Conservation (phyloP, 2,888 invertebrate genomes). For the Aradus depressus region DNA sequence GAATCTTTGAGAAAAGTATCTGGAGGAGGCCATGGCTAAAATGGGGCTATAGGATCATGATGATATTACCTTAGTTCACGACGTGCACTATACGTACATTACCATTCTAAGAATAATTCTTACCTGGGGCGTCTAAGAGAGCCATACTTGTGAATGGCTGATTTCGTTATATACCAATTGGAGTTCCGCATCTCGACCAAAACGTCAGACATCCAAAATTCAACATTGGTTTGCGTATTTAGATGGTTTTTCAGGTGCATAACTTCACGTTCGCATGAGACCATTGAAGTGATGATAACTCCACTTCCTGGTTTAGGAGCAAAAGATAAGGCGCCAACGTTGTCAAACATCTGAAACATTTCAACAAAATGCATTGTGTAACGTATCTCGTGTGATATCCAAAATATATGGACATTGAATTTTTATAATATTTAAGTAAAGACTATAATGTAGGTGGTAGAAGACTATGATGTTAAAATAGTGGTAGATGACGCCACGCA, state of each 20-base stretch:
- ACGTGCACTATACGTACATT: no score
- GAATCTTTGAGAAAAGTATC: no score
- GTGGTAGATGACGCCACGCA: neutral
- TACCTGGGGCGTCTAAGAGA: slow-evolving; percentile 55
- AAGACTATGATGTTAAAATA: neutral
- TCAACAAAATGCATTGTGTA: neutral
- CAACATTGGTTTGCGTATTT: slow-evolving; percentile 67
- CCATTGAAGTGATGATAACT: slow-evolving; percentile 65
- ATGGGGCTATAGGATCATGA: no score
- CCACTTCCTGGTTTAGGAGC: slow-evolving; percentile 53
- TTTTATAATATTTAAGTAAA: neutral
- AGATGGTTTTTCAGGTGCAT: slow-evolving; percentile 69
- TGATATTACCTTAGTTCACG: no score
- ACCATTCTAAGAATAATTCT: no score
- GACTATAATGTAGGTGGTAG: neutral
- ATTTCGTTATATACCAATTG: slow-evolving; percentile 74
- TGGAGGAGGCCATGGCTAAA: no score
- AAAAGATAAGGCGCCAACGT: slow-evolving; percentile 64
- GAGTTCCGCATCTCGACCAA: slow-evolving; percentile 73
- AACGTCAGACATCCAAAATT: slow-evolving; percentile 85
- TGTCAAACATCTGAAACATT: slow-evolving; percentile 72
- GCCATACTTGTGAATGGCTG: slow-evolving; percentile 77
- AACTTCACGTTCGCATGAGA: slow-evolving; percentile 74
- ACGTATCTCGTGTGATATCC: neutral
- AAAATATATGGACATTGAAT: no score